Evolutionary conservation across 2,888 invertebrate species (phyloP).

Genomic region (Antheraea yamamai): DNA sequence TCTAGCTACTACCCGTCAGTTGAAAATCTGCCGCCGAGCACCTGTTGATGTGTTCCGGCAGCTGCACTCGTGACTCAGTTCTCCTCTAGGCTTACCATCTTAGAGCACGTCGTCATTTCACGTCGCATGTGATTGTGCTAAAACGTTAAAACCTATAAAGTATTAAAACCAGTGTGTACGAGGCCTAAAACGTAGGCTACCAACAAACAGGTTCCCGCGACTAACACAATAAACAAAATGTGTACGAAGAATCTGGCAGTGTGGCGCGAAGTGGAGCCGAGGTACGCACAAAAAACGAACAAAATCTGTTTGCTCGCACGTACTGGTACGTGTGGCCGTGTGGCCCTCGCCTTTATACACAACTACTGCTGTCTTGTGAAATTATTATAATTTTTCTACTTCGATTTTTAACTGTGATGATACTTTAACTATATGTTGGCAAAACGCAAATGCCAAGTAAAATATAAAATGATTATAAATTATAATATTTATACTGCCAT

Average conservation of each 20-base stretch:
- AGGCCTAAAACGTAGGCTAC: conserved; percentile 33
- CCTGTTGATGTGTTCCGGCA: too few relatives aligned
- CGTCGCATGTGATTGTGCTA: too few relatives aligned
- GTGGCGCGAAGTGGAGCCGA: conserved; percentile 60
- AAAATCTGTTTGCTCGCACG: conserved; percentile 26
- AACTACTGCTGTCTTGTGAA: conserved; percentile 1
- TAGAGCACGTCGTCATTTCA: too few relatives aligned
- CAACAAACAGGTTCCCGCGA: conserved; percentile 22
- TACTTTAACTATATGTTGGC: neutral
- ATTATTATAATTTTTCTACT: neutral
- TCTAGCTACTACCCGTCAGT: too few relatives aligned
- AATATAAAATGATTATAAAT: too few relatives aligned
- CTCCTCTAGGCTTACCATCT: too few relatives aligned
- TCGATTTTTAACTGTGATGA: neutral
- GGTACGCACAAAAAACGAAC: conserved; percentile 46
- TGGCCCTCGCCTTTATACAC: conserved; percentile 5
- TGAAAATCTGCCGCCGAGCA: too few relatives aligned
- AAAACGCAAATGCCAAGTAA: neutral
- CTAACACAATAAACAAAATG: conserved; percentile 49
- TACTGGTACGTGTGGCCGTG: conserved; percentile 10
- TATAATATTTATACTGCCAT: too few relatives aligned
- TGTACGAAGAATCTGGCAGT: conserved; percentile 61
- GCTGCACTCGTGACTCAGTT: too few relatives aligned
- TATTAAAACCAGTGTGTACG: conserved; percentile 42
- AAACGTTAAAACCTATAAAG: too few relatives aligned